Conservation (phyloP, 2,888 invertebrate genomes). For the Polyploca ridens region DNA sequence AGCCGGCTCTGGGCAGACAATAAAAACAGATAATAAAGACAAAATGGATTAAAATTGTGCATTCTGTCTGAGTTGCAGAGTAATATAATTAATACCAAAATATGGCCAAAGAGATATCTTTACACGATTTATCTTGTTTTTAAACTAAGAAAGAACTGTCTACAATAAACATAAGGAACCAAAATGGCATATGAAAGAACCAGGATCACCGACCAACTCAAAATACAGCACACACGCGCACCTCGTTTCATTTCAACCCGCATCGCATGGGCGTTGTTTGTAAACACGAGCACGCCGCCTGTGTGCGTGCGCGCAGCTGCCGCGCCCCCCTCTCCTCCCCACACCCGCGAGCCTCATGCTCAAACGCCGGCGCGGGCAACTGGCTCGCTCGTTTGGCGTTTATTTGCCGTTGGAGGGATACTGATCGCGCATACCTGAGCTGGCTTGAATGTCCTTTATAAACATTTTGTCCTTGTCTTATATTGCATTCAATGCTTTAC, state of each 20-base stretch:
- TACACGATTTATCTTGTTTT: no score
- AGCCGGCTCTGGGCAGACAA: no score
- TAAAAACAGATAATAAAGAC: no score
- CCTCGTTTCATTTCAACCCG: slow-evolving; percentile 13
- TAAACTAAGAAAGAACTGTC: not conserved
- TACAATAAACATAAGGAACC: not conserved
- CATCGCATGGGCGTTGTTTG: slow-evolving; percentile 35
- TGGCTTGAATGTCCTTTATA: not conserved
- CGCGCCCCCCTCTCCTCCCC: slow-evolving; percentile 24
- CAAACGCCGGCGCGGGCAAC: not conserved
- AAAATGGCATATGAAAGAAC: not conserved
- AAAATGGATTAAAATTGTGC: no score
- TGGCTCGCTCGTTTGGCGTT: not conserved
- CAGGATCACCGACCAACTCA: not conserved
- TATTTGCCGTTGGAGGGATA: slow-evolving; percentile 9
- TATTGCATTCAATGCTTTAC: slow-evolving; percentile 3
- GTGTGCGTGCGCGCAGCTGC: slow-evolving; percentile 64
- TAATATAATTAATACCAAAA: no score
- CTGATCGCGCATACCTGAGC: slow-evolving; percentile 3
- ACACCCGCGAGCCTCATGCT: slow-evolving; percentile 18
- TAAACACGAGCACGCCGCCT: slow-evolving; percentile 36
- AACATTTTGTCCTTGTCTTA: slow-evolving; percentile 8
- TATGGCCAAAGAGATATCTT: no score
- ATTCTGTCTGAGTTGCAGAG: no score
- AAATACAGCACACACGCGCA: slow-evolving; percentile 16